phyloP scores from a whole-genome alignment of 1,140 invertebrate species.

The Cherax quadricarinatus region DNA sequence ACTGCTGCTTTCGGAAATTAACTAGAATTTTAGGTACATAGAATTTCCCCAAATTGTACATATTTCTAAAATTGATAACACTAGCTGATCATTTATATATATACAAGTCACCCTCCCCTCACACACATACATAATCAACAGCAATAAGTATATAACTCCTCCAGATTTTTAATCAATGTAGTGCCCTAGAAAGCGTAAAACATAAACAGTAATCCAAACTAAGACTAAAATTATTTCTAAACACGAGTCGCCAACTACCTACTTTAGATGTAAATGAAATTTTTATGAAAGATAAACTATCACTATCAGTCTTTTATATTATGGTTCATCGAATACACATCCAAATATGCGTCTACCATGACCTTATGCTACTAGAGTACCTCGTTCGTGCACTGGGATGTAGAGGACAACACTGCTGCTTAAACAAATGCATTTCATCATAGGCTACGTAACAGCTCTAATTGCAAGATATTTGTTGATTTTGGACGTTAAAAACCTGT shows the following conservation, averaged over 20 bases:
- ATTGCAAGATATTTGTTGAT: not conserved
- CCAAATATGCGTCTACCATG: not conserved
- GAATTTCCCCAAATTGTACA: not conserved
- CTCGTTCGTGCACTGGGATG: not conserved
- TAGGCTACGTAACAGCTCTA: not conserved
- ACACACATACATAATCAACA: not conserved
- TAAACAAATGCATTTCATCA: not conserved
- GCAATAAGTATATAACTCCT: conserved; percentile 1
- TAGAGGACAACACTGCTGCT: not conserved
- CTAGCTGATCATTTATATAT: not conserved
- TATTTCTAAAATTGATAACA: not conserved
- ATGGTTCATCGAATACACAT: not conserved
- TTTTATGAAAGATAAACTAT: not conserved
- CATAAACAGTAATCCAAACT: not conserved
- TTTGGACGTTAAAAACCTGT: too few species aligned
- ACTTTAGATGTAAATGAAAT: not conserved
- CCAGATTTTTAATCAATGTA: not conserved
- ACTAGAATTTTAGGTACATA: not conserved
- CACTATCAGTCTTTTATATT: not conserved
- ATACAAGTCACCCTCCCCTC: not conserved
- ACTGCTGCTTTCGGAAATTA: conserved; percentile 13
- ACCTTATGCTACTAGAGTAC: not conserved
- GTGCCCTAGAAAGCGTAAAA: not conserved
- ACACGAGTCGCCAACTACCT: not conserved
- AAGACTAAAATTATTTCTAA: not conserved